Conservation (phyloP, 2,113 vertebrate genomes). For the Chitala chitala region DNA sequence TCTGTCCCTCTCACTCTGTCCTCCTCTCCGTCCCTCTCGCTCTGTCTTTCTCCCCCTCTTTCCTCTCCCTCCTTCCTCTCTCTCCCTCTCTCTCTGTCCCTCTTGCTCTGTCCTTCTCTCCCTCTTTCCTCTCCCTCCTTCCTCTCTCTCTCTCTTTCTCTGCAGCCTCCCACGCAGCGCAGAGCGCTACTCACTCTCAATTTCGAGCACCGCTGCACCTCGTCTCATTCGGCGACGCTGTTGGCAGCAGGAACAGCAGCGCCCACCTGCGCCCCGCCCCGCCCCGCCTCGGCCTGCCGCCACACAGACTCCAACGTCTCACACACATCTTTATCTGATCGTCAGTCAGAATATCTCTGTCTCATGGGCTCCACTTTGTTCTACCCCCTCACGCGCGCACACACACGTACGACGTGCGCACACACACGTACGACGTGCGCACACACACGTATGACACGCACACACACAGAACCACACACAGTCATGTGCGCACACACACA, state of each 20-base stretch:
- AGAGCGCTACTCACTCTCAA: not conserved
- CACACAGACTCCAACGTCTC: not conserved
- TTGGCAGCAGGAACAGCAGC: not conserved
- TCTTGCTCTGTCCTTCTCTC: too few species aligned
- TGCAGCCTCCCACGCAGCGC: not conserved
- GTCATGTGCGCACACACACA: not conserved
- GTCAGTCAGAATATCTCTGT: not conserved
- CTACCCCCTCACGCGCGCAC: not conserved
- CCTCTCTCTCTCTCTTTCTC: too few species aligned
- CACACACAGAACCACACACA: not conserved
- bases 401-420: not conserved
- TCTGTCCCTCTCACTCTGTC: not conserved
- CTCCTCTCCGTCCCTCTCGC: too few species aligned
- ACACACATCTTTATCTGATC: constrained; percentile 12
- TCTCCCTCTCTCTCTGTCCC: constrained; percentile 9
- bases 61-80: constrained; percentile 28
- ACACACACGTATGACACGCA: not conserved
- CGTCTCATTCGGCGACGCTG: not conserved
- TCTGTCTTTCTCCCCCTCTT: not conserved
- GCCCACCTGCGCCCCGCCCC: not conserved
- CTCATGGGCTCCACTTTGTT: constrained; percentile 31
- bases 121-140: too few species aligned
- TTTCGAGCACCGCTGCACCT: not conserved
- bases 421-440: not conserved
- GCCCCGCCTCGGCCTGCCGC: not conserved